These are phyloP conservation scores for Palythoa grandis DNA, from an alignment of 92 coral and sea anemone genomes.

Conservation along the genomic window DNA sequence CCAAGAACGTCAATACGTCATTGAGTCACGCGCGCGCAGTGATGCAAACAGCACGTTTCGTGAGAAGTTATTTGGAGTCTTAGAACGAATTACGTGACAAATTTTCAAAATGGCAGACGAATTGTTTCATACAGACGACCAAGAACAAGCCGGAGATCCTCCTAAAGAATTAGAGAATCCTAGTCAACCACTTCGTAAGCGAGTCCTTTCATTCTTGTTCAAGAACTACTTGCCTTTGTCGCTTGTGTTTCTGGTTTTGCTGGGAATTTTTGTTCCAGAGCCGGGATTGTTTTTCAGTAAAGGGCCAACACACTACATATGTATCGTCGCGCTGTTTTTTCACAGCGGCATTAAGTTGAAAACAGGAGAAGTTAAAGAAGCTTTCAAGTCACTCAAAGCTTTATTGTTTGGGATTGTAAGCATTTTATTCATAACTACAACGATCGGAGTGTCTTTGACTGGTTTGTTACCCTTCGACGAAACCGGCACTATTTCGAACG, in stretches of 20 bases:
- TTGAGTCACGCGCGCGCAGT: neutral
- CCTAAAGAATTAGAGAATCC: slow-evolving; percentile 2
- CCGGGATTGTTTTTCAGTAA: slow-evolving; percentile 81
- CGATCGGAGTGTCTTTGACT: slow-evolving; percentile 84
- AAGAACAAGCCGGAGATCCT: neutral
- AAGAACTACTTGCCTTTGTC: slow-evolving; percentile 77
- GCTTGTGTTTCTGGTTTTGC: slow-evolving; percentile 60
- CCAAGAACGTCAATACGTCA: no score
- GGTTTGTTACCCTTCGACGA: slow-evolving; percentile 75
- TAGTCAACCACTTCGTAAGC: slow-evolving; percentile 34
- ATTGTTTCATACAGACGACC: neutral
- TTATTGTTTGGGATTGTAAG: slow-evolving; percentile 78
- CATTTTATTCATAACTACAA: slow-evolving; percentile 77
- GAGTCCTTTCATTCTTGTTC: slow-evolving; percentile 50
- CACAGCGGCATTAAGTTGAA: slow-evolving; percentile 91
- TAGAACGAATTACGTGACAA: neutral
- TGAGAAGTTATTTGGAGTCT: neutral
- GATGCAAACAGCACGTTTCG: no score
- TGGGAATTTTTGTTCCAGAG: slow-evolving; percentile 72
- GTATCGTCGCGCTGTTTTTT: slow-evolving; percentile 80
- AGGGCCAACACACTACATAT: slow-evolving; percentile 79
- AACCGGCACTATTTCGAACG: slow-evolving; percentile 8
- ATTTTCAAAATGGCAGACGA: slow-evolving; percentile 13
- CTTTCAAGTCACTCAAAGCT: slow-evolving; percentile 79
- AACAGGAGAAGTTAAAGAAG: slow-evolving; percentile 90